phyloP scores from a whole-genome alignment of 2,888 invertebrate genomes.

The Flexamia atlantica region DNA sequence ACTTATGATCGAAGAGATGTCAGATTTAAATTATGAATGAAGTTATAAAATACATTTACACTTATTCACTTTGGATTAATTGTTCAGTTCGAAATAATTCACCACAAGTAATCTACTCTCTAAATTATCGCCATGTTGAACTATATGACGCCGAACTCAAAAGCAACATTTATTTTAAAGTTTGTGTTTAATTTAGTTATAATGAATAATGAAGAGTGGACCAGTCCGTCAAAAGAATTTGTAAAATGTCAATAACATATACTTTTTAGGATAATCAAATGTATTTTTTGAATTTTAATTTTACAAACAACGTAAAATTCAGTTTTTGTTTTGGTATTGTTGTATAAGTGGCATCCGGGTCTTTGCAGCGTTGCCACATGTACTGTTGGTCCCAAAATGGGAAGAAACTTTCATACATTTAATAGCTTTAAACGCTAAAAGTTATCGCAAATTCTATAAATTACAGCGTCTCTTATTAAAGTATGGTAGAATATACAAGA shows the following conservation, averaged over 20 bases:
- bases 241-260: too few relatives aligned
- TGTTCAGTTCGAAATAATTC: slow-evolving; percentile 57
- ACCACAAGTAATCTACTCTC: slow-evolving; percentile 63
- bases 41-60: background rate
- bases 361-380: slow-evolving; percentile 56
- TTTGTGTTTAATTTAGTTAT: background rate
- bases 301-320: background rate
- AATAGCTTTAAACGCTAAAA: background rate
- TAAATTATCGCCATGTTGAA: slow-evolving; percentile 80
- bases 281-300: background rate
- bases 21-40: background rate
- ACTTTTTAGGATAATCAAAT: too few relatives aligned
- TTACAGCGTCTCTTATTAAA: background rate
- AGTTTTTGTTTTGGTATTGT: slow-evolving; percentile 34
- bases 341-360: slow-evolving; percentile 62
- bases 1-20: too few relatives aligned
- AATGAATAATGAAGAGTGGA: background rate
- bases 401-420: background rate
- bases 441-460: background rate
- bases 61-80: slow-evolving; percentile 1
- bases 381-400: slow-evolving; percentile 14
- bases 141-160: slow-evolving; percentile 77
- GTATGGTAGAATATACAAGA: background rate
- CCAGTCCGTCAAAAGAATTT: too few relatives aligned
- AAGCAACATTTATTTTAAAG: too few relatives aligned